phyloP scores from a whole-genome alignment of 2,113 vertebrate genomes.

The Oryzias curvinotus region DNA sequence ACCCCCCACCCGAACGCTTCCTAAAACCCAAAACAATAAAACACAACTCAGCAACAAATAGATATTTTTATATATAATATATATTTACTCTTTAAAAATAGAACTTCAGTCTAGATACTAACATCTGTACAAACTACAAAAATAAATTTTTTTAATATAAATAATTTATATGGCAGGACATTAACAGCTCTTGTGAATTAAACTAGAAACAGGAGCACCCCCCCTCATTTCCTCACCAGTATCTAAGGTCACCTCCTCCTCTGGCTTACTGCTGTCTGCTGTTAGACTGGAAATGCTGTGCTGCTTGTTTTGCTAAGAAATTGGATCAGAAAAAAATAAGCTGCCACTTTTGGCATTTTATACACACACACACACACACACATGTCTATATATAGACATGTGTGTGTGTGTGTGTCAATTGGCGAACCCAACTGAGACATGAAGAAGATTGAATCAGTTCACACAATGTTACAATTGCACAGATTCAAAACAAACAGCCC shows the following conservation, averaged over 20 bases:
- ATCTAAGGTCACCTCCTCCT: slow-evolving; percentile 41
- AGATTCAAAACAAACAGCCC: slow-evolving; percentile 40
- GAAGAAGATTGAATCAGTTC: slow-evolving; percentile 22
- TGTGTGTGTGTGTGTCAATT: too few species aligned
- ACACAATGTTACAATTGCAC: slow-evolving; percentile 41
- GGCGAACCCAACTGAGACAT: slow-evolving; percentile 1
- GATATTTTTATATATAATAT: slow-evolving; percentile 90
- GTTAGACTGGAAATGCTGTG: slow-evolving; percentile 62
- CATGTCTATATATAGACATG: too few species aligned
- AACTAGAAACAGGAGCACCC: slow-evolving; percentile 74
- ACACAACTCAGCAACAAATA: slow-evolving; percentile 77
- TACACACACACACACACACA: too few species aligned
- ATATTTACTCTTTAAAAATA: slow-evolving; percentile 97
- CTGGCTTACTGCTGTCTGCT: slow-evolving; percentile 33
- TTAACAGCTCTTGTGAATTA: slow-evolving; percentile 78
- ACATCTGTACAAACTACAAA: slow-evolving; percentile 94
- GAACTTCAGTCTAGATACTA: slow-evolving; percentile 89
- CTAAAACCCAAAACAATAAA: slow-evolving; percentile 58
- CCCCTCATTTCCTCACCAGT: slow-evolving; percentile 32
- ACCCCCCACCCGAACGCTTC: slow-evolving; percentile 8
- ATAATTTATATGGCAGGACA: slow-evolving; percentile 91
- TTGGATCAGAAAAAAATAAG: slow-evolving; percentile 54
- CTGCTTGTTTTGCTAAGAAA: slow-evolving; percentile 47
- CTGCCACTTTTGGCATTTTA: slow-evolving; percentile 62
- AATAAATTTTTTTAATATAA: slow-evolving; percentile 93